Percentiles rank a stretch among this genome's conserved stretches.
Conservation (phyloP, 2,113 vertebrate species). For the Oenanthe melanoleuca region DNA sequence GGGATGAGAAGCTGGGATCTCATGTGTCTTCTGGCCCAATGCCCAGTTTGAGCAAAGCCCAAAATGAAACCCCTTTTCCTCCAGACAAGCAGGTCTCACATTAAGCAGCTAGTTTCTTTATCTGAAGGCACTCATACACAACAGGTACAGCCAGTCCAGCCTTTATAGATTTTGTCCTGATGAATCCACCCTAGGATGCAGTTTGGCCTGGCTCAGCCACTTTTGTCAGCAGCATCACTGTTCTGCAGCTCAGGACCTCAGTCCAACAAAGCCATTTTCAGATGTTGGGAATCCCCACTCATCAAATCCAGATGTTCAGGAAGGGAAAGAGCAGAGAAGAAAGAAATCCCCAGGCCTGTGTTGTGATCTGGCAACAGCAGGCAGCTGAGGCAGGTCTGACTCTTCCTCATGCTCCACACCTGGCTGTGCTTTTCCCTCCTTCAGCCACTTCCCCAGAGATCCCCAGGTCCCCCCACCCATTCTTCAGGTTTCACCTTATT, state of each 20-base stretch:
- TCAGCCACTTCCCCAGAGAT: neutral
- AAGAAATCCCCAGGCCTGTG: neutral
- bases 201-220: neutral
- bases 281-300: neutral
- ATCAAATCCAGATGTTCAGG: neutral
- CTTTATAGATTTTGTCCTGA: neutral
- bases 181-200: neutral
- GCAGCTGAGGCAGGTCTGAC: neutral
- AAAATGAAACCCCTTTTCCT: neutral
- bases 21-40: neutral
- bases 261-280: fast-evolving
- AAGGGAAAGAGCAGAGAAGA: neutral
- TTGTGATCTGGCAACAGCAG: neutral
- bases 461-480: neutral
- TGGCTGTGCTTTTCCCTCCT: neutral
- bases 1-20: neutral
- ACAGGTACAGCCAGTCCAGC: neutral
- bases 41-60: neutral
- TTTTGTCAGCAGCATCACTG: neutral
- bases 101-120: neutral
- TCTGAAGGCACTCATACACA: neutral
- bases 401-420: neutral
- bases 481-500: constrained; percentile 14
- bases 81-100: neutral
- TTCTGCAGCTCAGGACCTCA: neutral